Evolutionary conservation across 2,113 vertebrate species (phyloP).

Genomic region (Petromus typicus): DNA sequence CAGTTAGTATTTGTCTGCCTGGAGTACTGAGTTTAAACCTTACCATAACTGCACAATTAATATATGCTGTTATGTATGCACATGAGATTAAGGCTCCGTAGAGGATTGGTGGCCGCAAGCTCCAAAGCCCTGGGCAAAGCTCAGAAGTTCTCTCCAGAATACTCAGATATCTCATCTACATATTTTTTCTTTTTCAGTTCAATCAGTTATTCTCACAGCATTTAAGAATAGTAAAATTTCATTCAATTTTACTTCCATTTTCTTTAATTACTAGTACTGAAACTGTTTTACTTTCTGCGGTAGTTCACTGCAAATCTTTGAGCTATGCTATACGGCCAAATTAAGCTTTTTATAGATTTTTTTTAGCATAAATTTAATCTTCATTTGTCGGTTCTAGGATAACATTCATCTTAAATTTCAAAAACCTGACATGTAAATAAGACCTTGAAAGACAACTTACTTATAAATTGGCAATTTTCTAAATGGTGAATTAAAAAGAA

Average conservation of each 20-base stretch:
- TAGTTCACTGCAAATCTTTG: slow-evolving; percentile 59
- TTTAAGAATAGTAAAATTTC: slow-evolving; percentile 55
- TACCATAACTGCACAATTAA: neutral
- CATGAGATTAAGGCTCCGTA: neutral
- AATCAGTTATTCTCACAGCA: slow-evolving; percentile 24
- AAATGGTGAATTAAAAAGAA: neutral
- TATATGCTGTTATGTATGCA: neutral
- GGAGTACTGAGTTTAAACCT: neutral
- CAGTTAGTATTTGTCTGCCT: neutral
- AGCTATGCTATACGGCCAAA: slow-evolving; percentile 6
- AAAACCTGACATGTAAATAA: slow-evolving; percentile 46
- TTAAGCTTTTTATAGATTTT: slow-evolving; percentile 46
- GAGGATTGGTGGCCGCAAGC: neutral
- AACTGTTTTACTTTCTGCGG: slow-evolving; percentile 46
- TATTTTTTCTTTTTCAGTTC: slow-evolving; percentile 37
- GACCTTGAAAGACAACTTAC: slow-evolving; percentile 25
- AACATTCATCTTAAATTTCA: slow-evolving; percentile 31
- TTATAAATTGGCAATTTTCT: neutral
- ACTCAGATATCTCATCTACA: neutral
- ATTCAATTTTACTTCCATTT: slow-evolving; percentile 25
- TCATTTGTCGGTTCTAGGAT: slow-evolving; percentile 38
- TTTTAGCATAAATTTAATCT: slow-evolving; percentile 9
- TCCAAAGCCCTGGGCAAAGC: neutral
- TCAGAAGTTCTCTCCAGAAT: neutral
- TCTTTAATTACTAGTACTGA: neutral